Evolutionary conservation across 2,113 vertebrate species (phyloP).

Genomic region (Telmatochromis sp.): DNA sequence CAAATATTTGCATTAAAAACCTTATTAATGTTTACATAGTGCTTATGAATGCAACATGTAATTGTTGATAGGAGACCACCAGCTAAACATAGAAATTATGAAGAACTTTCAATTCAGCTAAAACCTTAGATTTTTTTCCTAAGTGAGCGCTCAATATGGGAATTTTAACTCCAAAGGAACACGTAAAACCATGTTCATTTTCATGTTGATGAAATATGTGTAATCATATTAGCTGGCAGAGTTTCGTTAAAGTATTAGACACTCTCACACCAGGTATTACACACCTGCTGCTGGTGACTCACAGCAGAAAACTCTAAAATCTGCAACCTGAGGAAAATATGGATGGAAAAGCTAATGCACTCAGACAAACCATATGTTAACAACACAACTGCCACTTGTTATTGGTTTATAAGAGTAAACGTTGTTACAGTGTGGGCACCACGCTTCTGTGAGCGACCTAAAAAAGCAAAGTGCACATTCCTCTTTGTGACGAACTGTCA

Average conservation of each 20-base stretch:
- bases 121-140: neutral
- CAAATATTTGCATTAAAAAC: neutral
- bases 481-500: conserved; percentile 27
- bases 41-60: neutral
- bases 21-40: neutral
- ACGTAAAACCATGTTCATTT: neutral
- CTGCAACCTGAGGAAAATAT: neutral
- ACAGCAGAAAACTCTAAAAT: neutral
- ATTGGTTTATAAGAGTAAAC: neutral
- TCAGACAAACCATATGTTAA: neutral
- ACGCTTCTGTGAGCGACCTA: neutral
- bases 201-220: neutral
- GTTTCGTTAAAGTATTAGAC: neutral
- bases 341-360: neutral
- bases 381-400: neutral
- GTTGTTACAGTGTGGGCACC: neutral
- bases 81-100: neutral
- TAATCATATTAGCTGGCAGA: neutral
- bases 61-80: neutral
- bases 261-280: neutral
- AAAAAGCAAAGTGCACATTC: conserved; percentile 1
- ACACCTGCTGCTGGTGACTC: neutral
- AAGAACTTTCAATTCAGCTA: neutral
- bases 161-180: neutral
- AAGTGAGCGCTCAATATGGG: neutral